Evolutionary conservation across 2,888 invertebrate species (phyloP).

Genomic region (Orthonychiurus folsomi): DNA sequence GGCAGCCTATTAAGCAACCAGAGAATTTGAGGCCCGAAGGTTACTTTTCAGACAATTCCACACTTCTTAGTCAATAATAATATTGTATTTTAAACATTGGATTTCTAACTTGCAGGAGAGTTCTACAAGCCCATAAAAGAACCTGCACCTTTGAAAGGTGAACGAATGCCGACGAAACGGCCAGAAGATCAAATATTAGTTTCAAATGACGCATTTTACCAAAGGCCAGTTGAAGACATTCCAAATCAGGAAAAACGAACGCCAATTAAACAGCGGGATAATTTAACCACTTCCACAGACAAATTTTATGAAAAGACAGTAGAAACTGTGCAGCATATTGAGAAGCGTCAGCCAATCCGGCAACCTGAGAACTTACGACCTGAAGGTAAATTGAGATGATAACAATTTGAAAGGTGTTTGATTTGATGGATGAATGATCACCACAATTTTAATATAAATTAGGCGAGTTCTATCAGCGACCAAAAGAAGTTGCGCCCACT

Average conservation of each 20-base stretch:
- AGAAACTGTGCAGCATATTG: constrained; percentile 13
- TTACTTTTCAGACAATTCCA: too few relatives aligned
- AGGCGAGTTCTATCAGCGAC: constrained; percentile 45
- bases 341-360: constrained; percentile 39
- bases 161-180: constrained; percentile 43
- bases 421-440: too few relatives aligned
- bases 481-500: constrained; percentile 46
- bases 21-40: constrained; percentile 16
- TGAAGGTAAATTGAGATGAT: constrained; percentile 52
- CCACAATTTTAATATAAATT: too few relatives aligned
- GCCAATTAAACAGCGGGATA: constrained; percentile 30
- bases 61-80: too few relatives aligned
- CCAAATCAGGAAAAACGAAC: constrained; percentile 50
- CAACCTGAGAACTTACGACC: constrained; percentile 44
- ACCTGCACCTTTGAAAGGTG: constrained; percentile 39
- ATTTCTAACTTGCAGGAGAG: constrained; percentile 5
- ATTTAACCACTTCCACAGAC: background rate
- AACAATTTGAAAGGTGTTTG: too few relatives aligned
- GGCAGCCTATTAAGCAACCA: constrained; percentile 45
- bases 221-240: constrained; percentile 46
- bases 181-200: constrained; percentile 47
- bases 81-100: too few relatives aligned
- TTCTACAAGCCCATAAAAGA: constrained; percentile 40
- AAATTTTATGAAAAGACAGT: background rate
- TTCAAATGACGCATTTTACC: constrained; percentile 52